These are phyloP conservation scores for Phocoena phocoena DNA, from an alignment of 2,113 vertebrate species.

Conservation along the genomic window DNA sequence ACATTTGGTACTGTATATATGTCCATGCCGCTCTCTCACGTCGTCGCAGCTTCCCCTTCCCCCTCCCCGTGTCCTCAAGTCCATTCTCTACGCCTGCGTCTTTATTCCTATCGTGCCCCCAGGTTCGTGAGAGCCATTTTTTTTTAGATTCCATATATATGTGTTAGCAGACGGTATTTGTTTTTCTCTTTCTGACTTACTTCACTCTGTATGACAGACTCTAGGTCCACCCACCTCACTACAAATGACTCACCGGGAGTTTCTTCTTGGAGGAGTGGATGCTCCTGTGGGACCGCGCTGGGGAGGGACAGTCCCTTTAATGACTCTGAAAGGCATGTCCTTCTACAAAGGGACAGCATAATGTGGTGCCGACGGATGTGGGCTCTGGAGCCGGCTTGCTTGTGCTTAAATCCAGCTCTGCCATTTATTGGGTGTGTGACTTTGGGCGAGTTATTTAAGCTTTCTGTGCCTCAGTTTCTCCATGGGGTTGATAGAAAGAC, in stretches of 20 bases:
- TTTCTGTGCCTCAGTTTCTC: background rate
- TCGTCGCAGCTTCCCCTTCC: no score
- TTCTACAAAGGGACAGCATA: background rate
- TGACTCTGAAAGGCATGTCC: background rate
- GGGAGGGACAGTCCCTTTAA: background rate
- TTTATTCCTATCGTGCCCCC: no score
- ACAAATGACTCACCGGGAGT: background rate
- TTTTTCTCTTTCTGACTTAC: no score
- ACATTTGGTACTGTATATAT: no score
- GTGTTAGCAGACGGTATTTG: no score
- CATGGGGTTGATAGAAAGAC: background rate
- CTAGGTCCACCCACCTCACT: no score
- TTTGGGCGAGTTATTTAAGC: background rate
- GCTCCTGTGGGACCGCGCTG: background rate
- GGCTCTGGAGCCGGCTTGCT: background rate
- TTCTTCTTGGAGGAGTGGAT: background rate
- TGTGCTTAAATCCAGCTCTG: background rate
- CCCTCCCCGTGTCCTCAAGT: no score
- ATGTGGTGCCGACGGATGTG: background rate
- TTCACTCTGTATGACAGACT: no score
- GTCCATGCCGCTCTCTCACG: no score
- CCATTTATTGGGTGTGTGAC: background rate
- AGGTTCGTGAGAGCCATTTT: no score
- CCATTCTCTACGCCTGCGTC: no score
- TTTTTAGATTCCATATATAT: no score